Conservation (phyloP, 2,888 invertebrate genomes). For the Drosophila nr. fundita region DNA sequence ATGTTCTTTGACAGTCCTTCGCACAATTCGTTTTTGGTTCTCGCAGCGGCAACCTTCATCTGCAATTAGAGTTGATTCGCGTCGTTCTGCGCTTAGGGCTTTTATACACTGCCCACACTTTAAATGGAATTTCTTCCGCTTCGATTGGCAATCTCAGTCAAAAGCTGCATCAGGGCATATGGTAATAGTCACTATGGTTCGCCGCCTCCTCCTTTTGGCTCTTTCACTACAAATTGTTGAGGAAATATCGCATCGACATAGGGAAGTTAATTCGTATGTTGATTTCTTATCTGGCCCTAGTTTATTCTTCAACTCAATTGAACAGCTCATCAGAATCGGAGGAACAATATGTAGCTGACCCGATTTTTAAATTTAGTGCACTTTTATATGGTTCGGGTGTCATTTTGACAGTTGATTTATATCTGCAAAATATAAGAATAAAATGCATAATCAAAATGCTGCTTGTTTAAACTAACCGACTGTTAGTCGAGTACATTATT, state of each 20-base stretch:
- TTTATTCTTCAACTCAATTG: slow-evolving; percentile 4
- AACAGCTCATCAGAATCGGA: background rate
- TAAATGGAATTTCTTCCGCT: slow-evolving; percentile 45
- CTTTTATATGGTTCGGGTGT: background rate
- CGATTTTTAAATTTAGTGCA: background rate
- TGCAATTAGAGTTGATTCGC: slow-evolving; percentile 51
- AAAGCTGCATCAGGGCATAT: slow-evolving; percentile 53
- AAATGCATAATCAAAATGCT: background rate
- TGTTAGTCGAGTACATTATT: background rate
- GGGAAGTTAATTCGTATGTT: slow-evolving; percentile 18
- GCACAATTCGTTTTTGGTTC: slow-evolving; percentile 38
- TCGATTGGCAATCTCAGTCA: slow-evolving; percentile 43
- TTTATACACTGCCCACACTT: slow-evolving; percentile 11
- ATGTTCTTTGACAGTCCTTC: slow-evolving; percentile 32
- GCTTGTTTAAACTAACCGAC: background rate
- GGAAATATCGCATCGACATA: slow-evolving; percentile 34
- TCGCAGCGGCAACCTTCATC: slow-evolving; percentile 46
- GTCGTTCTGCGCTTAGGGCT: slow-evolving; percentile 12
- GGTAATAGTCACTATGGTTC: slow-evolving; percentile 28
- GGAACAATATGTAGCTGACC: background rate
- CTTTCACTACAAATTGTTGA: slow-evolving; percentile 28
- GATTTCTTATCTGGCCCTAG: slow-evolving; percentile 8
- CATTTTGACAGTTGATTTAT: background rate
- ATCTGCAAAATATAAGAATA: slow-evolving; percentile 26
- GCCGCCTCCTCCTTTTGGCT: slow-evolving; percentile 9